A percentile compares a stretch with the other conserved stretches of the same genome.
phyloP scores from a whole-genome alignment of 2,113 vertebrate species.

The Elephantulus edwardii region DNA sequence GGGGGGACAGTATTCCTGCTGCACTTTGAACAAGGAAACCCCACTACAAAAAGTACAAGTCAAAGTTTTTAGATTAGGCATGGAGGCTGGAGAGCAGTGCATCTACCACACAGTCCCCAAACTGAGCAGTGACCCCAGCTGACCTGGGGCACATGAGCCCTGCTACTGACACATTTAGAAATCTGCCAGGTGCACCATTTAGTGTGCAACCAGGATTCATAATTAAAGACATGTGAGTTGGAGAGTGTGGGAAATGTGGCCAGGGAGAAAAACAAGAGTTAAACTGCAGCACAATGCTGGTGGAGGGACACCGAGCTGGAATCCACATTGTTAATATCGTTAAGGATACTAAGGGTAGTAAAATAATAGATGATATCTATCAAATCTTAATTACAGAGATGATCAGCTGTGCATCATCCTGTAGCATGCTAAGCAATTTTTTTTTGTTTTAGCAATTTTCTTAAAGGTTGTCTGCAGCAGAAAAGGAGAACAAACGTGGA shows the following conservation, averaged over 20 bases:
- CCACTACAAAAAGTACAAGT: neutral
- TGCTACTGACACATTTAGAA: neutral
- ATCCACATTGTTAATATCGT: neutral
- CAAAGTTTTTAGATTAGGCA: neutral
- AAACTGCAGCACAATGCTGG: neutral
- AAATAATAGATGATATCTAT: neutral
- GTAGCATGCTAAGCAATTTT: neutral
- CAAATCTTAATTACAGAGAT: neutral
- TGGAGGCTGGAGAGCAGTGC: neutral
- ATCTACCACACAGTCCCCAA: neutral
- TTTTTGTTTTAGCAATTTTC: too few species aligned
- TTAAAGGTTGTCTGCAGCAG: neutral
- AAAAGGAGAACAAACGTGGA: neutral
- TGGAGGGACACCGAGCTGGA: neutral
- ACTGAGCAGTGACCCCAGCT: neutral
- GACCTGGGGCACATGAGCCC: neutral
- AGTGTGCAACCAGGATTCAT: neutral
- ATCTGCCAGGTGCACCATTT: neutral
- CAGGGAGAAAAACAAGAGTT: accelerated
- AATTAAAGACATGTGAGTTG: neutral
- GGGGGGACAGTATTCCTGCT: neutral
- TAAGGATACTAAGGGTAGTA: accelerated
- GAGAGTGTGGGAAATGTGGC: neutral
- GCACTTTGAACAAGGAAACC: neutral
- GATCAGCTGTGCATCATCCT: neutral